Base-by-base conservation (phyloP, 2,797 vertebrate genomes). In the Poecile montanus region DNA sequence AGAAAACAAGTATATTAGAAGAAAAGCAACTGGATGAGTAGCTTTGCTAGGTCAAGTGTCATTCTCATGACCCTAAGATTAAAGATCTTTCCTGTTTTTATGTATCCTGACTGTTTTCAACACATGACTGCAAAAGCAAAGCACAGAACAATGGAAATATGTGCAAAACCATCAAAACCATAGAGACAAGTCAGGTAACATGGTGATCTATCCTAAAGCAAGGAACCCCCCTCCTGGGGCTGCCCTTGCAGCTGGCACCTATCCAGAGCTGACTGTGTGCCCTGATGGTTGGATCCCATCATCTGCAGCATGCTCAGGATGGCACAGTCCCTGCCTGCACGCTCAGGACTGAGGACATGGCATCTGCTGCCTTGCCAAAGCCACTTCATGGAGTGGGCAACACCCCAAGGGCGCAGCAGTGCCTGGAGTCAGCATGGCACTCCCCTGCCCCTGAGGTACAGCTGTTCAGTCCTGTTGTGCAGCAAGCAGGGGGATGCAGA, bases 1-100 rank as follows among this genome's bases (percentile, higher is more conserved):
- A 70, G 71, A 70, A 89, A 74, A 36, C 53, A 87, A 85, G 34
- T 56, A 36, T 27, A 30, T 91, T 83, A 58, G 38, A 91, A 94
- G 60, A 68, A 86, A 79, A 88, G 67, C 63, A 88, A 94, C 53
- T 91, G 63, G 67, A 74, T 34, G 66, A 88, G 89, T 65, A 85
- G 48, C 71, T 91, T 88, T 94, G 89, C 80, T 93, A 85, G 91
- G 93, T 82, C 91, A 91, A 95, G 74, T 82, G 89, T 95, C 85
- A 91, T 96, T 96, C 91, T 93, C 95, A 88, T 79, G 91, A 93
- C 94, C 87, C 68, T 85, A 88, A 88, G 93, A 96, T 94, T 96
- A 91, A 96, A 94, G 61, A 96, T 86, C 91, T 96, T 96, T 97
- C 94, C 95, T 96, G 95, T 86, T 94, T 96, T 95, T 90, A 73